Percentiles rank a stretch among this genome's conserved stretches.
These are phyloP conservation scores for Athetis lepigone DNA, from an alignment of 2,888 invertebrate genomes.

Conservation along the genomic window DNA sequence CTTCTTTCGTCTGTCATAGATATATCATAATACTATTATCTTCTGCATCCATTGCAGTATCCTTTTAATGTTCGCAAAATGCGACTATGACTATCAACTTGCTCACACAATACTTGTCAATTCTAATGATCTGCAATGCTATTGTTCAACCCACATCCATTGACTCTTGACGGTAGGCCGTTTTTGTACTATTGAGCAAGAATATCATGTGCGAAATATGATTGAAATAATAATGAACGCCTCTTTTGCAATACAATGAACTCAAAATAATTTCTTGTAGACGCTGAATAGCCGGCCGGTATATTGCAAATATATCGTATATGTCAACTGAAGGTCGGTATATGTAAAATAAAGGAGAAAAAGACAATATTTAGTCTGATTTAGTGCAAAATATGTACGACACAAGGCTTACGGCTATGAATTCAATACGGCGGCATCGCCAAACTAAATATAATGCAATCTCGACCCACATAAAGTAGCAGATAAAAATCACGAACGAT, in stretches of 20 bases:
- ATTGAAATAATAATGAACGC: slow-evolving; percentile 45
- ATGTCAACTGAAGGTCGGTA: slow-evolving; percentile 9
- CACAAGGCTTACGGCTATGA: slow-evolving; percentile 8
- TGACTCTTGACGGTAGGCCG: slow-evolving; percentile 56
- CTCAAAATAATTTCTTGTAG: slow-evolving; percentile 32
- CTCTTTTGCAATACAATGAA: slow-evolving; percentile 51
- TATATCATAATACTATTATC: slow-evolving; percentile 2
- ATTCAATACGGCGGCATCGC: slow-evolving; percentile 12
- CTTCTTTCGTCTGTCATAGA: background rate
- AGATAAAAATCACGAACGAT: slow-evolving; percentile 45
- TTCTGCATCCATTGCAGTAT: slow-evolving; percentile 42
- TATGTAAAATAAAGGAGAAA: slow-evolving; percentile 1
- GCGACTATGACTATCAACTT: slow-evolving; percentile 42
- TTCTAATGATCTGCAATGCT: slow-evolving; percentile 69
- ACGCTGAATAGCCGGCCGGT: slow-evolving; percentile 6
- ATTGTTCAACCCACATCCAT: slow-evolving; percentile 73
- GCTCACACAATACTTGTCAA: slow-evolving; percentile 69
- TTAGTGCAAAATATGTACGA: slow-evolving; percentile 4
- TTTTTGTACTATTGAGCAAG: slow-evolving; percentile 56
- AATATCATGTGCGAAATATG: slow-evolving; percentile 54
- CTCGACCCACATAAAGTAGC: slow-evolving; percentile 34
- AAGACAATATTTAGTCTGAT: background rate
- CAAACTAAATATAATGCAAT: slow-evolving; percentile 26
- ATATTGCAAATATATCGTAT: slow-evolving; percentile 1
- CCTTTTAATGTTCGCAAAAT: slow-evolving; percentile 52